phyloP scores from a whole-genome alignment of 2,797 vertebrate species.

The Scomberomorus guttatus region DNA sequence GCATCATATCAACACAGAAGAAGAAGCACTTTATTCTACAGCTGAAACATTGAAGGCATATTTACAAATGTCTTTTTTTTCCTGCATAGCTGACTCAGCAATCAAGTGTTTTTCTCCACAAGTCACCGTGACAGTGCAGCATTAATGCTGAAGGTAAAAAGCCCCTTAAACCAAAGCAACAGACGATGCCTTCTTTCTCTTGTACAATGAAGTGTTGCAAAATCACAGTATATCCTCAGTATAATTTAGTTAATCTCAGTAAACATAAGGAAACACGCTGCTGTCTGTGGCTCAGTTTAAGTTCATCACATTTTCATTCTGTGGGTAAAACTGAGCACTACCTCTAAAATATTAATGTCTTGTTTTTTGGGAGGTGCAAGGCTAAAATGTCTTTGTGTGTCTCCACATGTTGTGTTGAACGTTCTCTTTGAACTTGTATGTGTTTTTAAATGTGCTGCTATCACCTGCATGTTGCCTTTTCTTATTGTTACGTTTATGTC shows the following conservation, averaged over 20 bases:
- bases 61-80: background rate
- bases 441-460: conserved; percentile 77
- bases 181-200: background rate
- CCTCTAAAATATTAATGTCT: conserved; percentile 43
- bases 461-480: conserved; percentile 85
- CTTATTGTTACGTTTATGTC: conserved; percentile 53
- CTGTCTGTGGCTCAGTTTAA: conserved; percentile 26
- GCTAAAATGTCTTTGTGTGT: conserved; percentile 27
- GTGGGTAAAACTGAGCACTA: conserved; percentile 53
- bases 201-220: background rate
- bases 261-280: conserved; percentile 14
- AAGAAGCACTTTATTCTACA: conserved; percentile 12
- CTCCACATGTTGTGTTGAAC: conserved; percentile 45
- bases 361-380: conserved; percentile 17
- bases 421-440: conserved; percentile 41
- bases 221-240: background rate
- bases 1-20: conserved; percentile 3
- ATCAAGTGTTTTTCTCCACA: background rate
- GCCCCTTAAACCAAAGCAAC: background rate
- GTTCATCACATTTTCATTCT: conserved; percentile 9
- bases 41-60: background rate
- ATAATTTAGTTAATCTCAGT: background rate
- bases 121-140: background rate
- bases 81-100: background rate
- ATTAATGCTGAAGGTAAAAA: background rate